Evolutionary conservation across 2,113 vertebrate species (phyloP), one percentile per base, ranked within the genome.

Genomic region (Astur gentilis): DNA sequence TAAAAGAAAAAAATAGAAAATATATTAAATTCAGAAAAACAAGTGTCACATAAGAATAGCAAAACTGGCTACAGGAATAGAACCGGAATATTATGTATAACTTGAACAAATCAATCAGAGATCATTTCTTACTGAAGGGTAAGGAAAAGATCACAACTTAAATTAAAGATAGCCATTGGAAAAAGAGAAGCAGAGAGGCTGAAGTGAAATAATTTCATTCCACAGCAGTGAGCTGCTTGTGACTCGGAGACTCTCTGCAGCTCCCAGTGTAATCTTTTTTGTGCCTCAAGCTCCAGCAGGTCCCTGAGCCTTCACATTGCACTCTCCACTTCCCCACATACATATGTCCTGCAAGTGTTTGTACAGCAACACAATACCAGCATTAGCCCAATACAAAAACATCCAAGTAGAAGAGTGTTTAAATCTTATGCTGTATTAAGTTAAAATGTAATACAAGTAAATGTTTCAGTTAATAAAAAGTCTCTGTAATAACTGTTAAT

Each of bases 291-390:
- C 93, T 92, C 93, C 83, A 0, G 64, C 8, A 6, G 82, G 80
- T 89, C 94, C 92, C 93, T 89, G 87, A 96, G 89, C 49, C 40
- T 92, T 91, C 87, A 91, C 42, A 72, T 4, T 60, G 71, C 13
- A 11, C 77, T 87, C 87, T 80, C 38, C 47, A 55, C 76, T 83
- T 87, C 77, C 77, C 58, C 44, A 45, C 11, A 3, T 22, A 87
- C 1, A 6, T 71, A 22, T 11, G 71, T 60, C 61, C 94, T 67
- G 9, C 42, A 62, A 83, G 40, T 90, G 71, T 95, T 97, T 97
- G 85, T 36, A 95, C 55, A 96, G 96, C 96, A 97, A 97, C 92
- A 91, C 93, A 96, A 97, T 61, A 95, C 89, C 78, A 88, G 81
- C 76, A 96, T 95, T 97, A 96, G 78, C 42, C 94, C 82, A 82